Evolutionary conservation across 2,888 invertebrate genomes (phyloP).

Genomic region (Tetragonisca angustula): DNA sequence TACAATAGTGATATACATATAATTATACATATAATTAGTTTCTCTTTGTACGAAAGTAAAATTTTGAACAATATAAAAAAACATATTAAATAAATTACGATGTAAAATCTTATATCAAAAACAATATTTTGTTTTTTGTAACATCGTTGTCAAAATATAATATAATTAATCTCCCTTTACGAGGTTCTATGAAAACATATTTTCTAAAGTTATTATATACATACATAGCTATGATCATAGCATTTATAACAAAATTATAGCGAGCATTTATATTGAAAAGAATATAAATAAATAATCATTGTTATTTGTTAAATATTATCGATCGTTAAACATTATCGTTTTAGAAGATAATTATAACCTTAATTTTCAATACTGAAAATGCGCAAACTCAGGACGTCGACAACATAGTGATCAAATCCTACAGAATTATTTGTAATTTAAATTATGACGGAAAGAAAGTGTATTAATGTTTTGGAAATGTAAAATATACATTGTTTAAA

Average conservation of each 20-base stretch:
- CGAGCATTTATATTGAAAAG: background rate
- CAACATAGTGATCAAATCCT: conserved; percentile 26
- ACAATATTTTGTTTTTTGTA: background rate
- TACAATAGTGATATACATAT: conserved; percentile 5
- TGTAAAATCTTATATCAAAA: background rate
- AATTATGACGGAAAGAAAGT: background rate
- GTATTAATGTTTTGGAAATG: background rate
- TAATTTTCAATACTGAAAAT: conserved; percentile 50
- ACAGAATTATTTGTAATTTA: conserved; percentile 1
- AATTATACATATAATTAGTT: background rate
- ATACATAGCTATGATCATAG: background rate
- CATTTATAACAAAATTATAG: background rate
- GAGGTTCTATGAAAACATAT: too few species aligned
- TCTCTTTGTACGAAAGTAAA: background rate
- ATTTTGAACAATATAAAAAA: background rate
- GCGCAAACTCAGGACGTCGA: conserved; percentile 34
- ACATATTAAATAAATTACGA: conserved; percentile 1
- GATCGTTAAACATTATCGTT: conserved; percentile 56
- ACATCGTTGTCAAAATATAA: background rate
- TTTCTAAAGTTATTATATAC: background rate
- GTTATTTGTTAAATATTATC: conserved; percentile 67
- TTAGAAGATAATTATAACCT: conserved; percentile 70
- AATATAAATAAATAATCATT: conserved; percentile 19
- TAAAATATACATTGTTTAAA: background rate
- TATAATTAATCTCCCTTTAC: background rate